Percentiles rank a stretch among this genome's conserved stretches.
Evolutionary conservation across 2,888 invertebrate species (phyloP).

Genomic region (Harmothoe impar): DNA sequence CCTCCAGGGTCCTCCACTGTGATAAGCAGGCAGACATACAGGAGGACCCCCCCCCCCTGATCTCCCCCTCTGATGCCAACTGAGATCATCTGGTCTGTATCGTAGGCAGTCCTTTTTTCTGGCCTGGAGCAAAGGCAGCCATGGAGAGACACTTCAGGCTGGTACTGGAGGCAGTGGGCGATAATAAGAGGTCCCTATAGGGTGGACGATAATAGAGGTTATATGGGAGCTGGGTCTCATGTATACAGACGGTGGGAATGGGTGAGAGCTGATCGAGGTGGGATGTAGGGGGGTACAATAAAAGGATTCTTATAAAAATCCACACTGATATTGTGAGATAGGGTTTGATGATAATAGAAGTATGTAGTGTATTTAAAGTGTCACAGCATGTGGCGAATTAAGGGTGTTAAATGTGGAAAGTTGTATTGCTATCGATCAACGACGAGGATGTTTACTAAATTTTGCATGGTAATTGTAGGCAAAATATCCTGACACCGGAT

Average conservation of each 20-base stretch:
- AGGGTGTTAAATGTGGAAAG: too few relatives aligned
- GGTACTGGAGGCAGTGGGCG: background rate
- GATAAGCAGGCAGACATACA: background rate
- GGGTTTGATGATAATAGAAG: background rate
- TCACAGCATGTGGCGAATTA: too few relatives aligned
- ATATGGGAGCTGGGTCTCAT: background rate
- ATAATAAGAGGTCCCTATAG: background rate
- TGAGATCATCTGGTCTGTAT: background rate
- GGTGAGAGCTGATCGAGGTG: background rate
- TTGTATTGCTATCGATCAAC: too few relatives aligned
- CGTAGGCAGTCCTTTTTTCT: background rate
- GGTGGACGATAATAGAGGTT: slow-evolving; percentile 13
- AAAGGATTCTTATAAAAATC: background rate
- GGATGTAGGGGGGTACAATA: background rate
- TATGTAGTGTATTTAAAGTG: background rate
- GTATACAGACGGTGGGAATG: background rate
- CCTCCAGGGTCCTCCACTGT: background rate
- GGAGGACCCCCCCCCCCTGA: background rate
- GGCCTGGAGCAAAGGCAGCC: background rate
- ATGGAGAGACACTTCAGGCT: background rate
- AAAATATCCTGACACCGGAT: too few relatives aligned
- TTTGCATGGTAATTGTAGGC: too few relatives aligned
- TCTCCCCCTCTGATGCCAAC: background rate
- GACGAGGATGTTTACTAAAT: too few relatives aligned
- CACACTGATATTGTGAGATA: background rate